Percentiles rank a stretch among this genome's conserved stretches.
phyloP scores from a whole-genome alignment of 2,797 vertebrate species.

The Myripristis jacobus region DNA sequence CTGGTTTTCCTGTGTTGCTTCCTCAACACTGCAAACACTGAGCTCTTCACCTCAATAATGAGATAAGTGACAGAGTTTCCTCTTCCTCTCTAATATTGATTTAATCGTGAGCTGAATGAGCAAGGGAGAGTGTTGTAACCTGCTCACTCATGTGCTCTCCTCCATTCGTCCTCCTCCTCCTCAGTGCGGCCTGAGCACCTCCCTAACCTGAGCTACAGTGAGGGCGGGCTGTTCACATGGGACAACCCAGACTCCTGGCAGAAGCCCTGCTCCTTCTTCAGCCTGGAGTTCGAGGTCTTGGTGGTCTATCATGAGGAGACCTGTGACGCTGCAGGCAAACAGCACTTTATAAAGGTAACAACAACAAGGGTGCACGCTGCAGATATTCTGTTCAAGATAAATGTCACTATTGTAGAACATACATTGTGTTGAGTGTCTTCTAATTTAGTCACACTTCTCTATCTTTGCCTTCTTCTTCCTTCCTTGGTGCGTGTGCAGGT shows the following conservation, averaged over 20 bases:
- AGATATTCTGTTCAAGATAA: not conserved
- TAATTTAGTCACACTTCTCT: not conserved
- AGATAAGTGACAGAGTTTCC: no score
- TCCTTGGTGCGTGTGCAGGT: constrained; percentile 12
- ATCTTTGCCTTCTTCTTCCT: not conserved
- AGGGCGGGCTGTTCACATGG: constrained; percentile 70
- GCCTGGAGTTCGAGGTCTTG: constrained; percentile 79
- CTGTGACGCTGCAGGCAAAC: constrained; percentile 47
- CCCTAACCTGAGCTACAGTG: constrained; percentile 36
- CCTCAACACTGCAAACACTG: no score
- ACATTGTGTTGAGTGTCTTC: no score
- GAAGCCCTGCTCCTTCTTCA: constrained; percentile 72
- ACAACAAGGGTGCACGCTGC: not conserved
- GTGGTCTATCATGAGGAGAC: constrained; percentile 36
- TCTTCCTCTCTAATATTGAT: no score
- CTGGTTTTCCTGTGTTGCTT: no score
- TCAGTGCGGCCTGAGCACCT: constrained; percentile 77
- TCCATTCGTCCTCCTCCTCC: not conserved
- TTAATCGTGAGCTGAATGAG: no score
- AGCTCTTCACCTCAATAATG: no score
- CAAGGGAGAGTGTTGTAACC: no score
- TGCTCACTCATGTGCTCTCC: no score
- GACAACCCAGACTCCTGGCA: constrained; percentile 77
- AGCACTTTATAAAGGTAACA: constrained; percentile 35
- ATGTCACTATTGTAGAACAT: no score